A percentile compares a stretch with the other conserved stretches of the same genome.
Conservation (phyloP, 2,113 vertebrate species). For the Egretta garzetta region DNA sequence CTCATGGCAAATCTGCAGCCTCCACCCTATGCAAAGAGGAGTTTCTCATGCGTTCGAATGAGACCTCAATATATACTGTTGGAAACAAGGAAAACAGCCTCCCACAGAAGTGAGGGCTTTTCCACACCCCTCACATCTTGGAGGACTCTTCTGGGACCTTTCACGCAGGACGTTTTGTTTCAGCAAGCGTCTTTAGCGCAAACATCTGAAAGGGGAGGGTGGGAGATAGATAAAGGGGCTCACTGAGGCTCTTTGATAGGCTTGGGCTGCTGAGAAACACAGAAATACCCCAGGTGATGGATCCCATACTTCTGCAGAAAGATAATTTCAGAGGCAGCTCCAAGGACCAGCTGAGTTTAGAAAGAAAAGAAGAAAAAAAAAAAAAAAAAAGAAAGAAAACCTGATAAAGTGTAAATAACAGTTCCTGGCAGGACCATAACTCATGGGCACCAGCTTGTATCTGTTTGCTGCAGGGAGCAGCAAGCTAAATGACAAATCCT, state of each 20-base stretch:
- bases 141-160: not conserved
- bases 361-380: rapidly evolving
- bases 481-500: not conserved
- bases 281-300: not conserved
- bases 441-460: not conserved
- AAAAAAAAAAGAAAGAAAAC: not conserved
- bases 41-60: not conserved
- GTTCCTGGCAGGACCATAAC: not conserved
- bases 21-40: not conserved
- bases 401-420: conserved; percentile 49
- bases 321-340: not conserved
- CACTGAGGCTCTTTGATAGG: not conserved
- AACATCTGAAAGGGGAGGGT: not conserved
- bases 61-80: not conserved
- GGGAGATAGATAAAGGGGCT: not conserved
- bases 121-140: not conserved
- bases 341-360: not conserved
- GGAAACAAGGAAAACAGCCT: not conserved
- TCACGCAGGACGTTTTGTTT: not conserved
- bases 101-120: not conserved
- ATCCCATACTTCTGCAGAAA: not conserved
- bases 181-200: not conserved
- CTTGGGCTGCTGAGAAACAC: not conserved
- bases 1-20: not conserved
- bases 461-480: not conserved